Base-by-base conservation (phyloP, 2,797 vertebrate species). In the Eleutherodactylus coqui region DNA sequence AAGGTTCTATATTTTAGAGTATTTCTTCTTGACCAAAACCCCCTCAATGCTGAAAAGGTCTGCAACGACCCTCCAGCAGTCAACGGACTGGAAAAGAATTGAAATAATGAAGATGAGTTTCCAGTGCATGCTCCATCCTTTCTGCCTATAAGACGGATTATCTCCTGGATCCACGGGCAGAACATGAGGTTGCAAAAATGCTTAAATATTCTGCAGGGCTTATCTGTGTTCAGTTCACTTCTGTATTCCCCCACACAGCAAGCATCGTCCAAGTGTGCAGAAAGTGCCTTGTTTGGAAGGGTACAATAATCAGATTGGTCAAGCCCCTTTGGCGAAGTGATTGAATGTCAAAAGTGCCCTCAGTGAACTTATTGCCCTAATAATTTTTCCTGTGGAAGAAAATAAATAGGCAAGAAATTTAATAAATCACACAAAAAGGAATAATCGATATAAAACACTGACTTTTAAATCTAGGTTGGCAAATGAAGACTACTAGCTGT, bases 291-390 rank as follows among this genome's bases (percentile, higher is more conserved):
- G 53, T 77, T 75, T 16, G 45, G 85, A 78, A 53, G 53, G 36
- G 34, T 80, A n/a, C 8, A 34, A 77, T 16, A 80, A 85, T 81
- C 69, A 27, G 51, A 87, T 79, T 69, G 58, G 64, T 47, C 82
- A 38, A 84, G 77, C 77, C 82, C 86, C 58, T 85, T 84, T 69
- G 82, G 47, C 53, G 60, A 67, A 85, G 70, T 84, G 82, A 87
- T 67, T 79, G 76, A 67, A 81, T 80, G 77, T 69, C 19, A 84
- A 78, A 87, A 87, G 86, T 87, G 82, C 86, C 69, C 86, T 87
- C 86, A 70, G 86, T 87, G 77, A 87, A 79, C 77, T 87, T 87
- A 87, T 87, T 87, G 86, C 86, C 86, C 82, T 83, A 84, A 80
- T 79, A 80, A 75, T 49, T 43, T 53, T 84, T 58, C 86, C 86